Evolutionary conservation across 2,797 vertebrate species (phyloP).

Genomic region (Enoplosus armatus): DNA sequence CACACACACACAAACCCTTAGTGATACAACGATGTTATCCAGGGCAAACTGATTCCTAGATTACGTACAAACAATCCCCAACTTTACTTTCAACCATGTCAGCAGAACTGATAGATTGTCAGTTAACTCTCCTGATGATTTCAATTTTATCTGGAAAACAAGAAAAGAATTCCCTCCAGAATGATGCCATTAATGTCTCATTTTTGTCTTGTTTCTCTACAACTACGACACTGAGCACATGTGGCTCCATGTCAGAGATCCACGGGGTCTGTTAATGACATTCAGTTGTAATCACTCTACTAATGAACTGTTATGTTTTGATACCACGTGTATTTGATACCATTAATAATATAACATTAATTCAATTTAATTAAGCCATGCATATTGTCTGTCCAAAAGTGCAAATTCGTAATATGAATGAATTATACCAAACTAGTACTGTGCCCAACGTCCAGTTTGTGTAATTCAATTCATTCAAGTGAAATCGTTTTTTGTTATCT

Average conservation of each 20-base stretch:
- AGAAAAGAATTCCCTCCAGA: not conserved
- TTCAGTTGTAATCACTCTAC: not conserved
- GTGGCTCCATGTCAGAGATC: not conserved
- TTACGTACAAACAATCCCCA: not conserved
- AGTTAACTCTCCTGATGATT: not conserved
- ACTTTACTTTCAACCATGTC: not conserved
- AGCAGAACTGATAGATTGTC: not conserved
- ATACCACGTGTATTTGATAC: not conserved
- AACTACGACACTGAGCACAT: not conserved
- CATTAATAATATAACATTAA: too few relatives aligned
- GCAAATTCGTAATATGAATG: too few relatives aligned
- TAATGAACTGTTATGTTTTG: not conserved
- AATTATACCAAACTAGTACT: too few relatives aligned
- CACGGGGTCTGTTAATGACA: not conserved
- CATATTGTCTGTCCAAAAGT: too few relatives aligned
- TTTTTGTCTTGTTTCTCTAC: not conserved
- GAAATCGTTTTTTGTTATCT: too few relatives aligned
- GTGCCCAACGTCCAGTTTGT: too few relatives aligned
- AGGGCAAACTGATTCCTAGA: not conserved
- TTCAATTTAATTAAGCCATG: too few relatives aligned
- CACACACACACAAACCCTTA: too few relatives aligned
- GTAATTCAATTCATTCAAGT: too few relatives aligned
- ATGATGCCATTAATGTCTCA: not conserved
- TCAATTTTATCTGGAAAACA: not conserved
- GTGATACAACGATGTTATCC: not conserved